Percentiles rank a stretch among this genome's conserved stretches.
phyloP scores from a whole-genome alignment of 2,113 vertebrate species.

The Baryphthengus martii region DNA sequence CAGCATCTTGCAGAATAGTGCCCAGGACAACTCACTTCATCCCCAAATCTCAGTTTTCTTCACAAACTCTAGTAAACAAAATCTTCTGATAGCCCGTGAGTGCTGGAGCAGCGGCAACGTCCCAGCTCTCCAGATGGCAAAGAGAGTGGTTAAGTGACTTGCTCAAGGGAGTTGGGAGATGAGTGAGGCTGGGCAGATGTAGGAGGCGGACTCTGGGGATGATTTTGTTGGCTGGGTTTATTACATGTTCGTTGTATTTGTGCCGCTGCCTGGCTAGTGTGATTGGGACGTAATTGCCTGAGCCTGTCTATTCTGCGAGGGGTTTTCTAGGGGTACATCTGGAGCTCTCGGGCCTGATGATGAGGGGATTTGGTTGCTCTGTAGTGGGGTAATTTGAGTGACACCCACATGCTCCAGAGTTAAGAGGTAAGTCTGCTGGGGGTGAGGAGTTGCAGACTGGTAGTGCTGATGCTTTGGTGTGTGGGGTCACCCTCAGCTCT shows the following conservation, averaged over 20 bases:
- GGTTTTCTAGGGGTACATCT: neutral
- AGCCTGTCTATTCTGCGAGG: neutral
- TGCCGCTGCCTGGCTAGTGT: constrained; percentile 15
- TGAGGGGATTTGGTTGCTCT: neutral
- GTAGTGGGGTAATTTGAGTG: accelerated
- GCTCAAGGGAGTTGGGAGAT: neutral
- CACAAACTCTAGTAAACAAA: constrained; percentile 1
- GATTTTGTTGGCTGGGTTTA: constrained; percentile 5
- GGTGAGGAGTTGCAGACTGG: neutral
- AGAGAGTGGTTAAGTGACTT: neutral
- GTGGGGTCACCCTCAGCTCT: neutral
- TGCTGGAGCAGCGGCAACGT: neutral
- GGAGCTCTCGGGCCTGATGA: accelerated
- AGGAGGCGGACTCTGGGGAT: neutral
- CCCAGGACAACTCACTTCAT: constrained; percentile 3
- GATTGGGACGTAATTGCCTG: neutral
- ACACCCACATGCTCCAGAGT: neutral
- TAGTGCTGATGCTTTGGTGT: neutral
- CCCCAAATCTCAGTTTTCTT: constrained; percentile 28
- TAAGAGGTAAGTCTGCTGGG: neutral
- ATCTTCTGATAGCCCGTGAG: neutral
- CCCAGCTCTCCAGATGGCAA: constrained; percentile 31
- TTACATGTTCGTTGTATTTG: neutral
- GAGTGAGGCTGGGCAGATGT: constrained; percentile 32
- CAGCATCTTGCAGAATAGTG: constrained; percentile 25